These are phyloP conservation scores for Melieria omissa DNA, from an alignment of 2,888 invertebrate species.

Conservation along the genomic window DNA sequence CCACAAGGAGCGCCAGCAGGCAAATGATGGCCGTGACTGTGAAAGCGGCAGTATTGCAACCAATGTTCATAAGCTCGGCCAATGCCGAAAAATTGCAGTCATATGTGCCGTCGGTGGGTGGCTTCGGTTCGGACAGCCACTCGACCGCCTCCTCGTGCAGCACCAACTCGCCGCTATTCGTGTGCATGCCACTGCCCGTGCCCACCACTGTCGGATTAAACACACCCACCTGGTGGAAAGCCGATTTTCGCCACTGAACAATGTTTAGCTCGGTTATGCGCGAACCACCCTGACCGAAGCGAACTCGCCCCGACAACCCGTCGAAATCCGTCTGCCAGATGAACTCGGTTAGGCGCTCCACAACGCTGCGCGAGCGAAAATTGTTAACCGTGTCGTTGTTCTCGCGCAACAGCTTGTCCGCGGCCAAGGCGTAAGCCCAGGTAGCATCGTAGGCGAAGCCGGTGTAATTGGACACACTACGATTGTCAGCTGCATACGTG, in stretches of 20 bases:
- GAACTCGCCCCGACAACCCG: conserved; percentile 80
- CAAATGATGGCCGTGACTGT: conserved; percentile 73
- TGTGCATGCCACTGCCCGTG: conserved; percentile 59
- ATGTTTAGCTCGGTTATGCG: conserved; percentile 73
- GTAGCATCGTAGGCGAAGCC: conserved; percentile 85
- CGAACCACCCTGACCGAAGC: conserved; percentile 77
- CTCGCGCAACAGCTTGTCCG: conserved; percentile 73
- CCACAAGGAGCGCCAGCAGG: conserved; percentile 62
- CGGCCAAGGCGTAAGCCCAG: conserved; percentile 81
- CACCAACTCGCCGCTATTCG: conserved; percentile 69
- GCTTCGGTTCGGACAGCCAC: conserved; percentile 73
- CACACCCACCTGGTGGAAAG: conserved; percentile 69
- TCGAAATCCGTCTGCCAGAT: conserved; percentile 76
- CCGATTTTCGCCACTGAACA: conserved; percentile 71
- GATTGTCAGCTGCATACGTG: conserved; percentile 62
- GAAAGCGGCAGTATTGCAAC: conserved; percentile 76
- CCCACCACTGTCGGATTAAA: conserved; percentile 70
- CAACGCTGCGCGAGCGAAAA: conserved; percentile 50
- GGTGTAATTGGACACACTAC: conserved; percentile 72
- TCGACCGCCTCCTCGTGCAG: conserved; percentile 70
- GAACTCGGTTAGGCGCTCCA: conserved; percentile 70
- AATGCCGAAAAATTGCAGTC: conserved; percentile 77
- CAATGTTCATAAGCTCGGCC: conserved; percentile 74
- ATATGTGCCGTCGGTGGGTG: conserved; percentile 77
- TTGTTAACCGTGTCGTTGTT: conserved; percentile 53